Base-by-base conservation (phyloP, 2,113 vertebrate species). In the Emydocephalus ijimae region DNA sequence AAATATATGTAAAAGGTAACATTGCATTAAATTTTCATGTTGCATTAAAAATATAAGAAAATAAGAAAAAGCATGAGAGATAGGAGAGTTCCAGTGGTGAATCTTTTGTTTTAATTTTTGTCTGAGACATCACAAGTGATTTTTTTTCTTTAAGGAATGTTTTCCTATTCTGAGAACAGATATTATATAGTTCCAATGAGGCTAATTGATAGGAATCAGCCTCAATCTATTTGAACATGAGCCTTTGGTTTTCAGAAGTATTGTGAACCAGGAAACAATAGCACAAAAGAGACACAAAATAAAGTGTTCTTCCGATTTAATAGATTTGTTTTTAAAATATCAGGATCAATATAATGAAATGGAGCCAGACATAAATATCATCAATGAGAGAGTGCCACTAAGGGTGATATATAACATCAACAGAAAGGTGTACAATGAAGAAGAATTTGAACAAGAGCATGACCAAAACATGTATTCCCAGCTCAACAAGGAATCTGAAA, bases 401-500 rank as follows among this genome's bases (percentile, higher is more conserved):
- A 57, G 43, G 29, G n/a, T 93, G 85, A n/a, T 21, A 59, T 94
- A 94, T 3, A 88, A 95, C 0, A 90, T 96, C 57, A 96, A 94
- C 45, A 94, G 95, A 89, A 91, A 92, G 0, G 93, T 97, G 23
- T 96, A 97, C 93, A 97, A 96, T 5, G 97, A 98, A 85, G 95
- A 96, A 90, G 95, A 52, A 54, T 96, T 97, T 43, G 95, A 97
- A 52, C 93, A 94, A 54, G 56, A 91, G 15, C 93, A 96, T 91
- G 96, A 90, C 90, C 95, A 87, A 89, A 96, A 88, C 87, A 3
- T 12, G 0, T 0, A 54, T 9, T 92, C 94, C 5, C 88, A 94
- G 3, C 54, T 89, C 3, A 93, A 55, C 6, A 0, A 93, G 92
- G 92, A 92, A 5, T 59, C 91, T 5, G 50, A 86, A 1, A 93